These are phyloP conservation scores for Notothenia rossii DNA, from an alignment of 2,113 vertebrate genomes.

Conservation along the genomic window DNA sequence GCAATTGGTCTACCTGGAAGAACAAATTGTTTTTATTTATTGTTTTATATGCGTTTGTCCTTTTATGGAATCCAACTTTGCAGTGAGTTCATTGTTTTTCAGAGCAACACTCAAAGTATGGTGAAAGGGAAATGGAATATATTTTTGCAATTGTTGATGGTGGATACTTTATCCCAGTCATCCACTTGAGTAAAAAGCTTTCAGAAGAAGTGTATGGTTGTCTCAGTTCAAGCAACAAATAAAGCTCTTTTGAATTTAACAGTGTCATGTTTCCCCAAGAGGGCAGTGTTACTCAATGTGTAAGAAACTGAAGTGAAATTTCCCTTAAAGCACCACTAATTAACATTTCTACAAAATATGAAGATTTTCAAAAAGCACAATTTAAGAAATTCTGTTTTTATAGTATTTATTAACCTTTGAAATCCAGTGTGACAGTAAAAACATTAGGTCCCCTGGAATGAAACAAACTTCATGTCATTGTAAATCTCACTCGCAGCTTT, in stretches of 20 bases:
- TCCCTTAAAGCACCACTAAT: background rate
- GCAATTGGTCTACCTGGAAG: constrained; percentile 49
- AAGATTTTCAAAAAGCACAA: background rate
- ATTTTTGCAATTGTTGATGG: constrained; percentile 74
- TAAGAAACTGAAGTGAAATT: background rate
- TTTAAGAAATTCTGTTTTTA: background rate
- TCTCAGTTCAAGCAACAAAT: constrained; percentile 65
- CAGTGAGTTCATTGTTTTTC: constrained; percentile 50
- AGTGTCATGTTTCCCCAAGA: constrained; percentile 40
- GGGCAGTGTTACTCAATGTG: constrained; percentile 31
- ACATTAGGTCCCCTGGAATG: background rate
- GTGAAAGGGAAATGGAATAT: constrained; percentile 74
- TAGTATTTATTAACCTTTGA: background rate
- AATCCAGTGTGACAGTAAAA: constrained; percentile 10
- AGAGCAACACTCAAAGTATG: constrained; percentile 58
- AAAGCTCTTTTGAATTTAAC: constrained; percentile 68
- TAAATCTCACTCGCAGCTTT: background rate
- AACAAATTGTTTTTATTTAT: constrained; percentile 70
- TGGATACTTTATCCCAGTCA: constrained; percentile 55
- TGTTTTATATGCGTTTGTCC: constrained; percentile 56
- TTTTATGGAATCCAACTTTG: constrained; percentile 55
- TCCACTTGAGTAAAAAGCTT: constrained; percentile 64
- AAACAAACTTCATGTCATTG: background rate
- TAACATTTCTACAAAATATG: background rate
- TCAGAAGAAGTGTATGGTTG: constrained; percentile 62